Conservation (phyloP, 2,888 invertebrate genomes). For the Drosophila rubida region DNA sequence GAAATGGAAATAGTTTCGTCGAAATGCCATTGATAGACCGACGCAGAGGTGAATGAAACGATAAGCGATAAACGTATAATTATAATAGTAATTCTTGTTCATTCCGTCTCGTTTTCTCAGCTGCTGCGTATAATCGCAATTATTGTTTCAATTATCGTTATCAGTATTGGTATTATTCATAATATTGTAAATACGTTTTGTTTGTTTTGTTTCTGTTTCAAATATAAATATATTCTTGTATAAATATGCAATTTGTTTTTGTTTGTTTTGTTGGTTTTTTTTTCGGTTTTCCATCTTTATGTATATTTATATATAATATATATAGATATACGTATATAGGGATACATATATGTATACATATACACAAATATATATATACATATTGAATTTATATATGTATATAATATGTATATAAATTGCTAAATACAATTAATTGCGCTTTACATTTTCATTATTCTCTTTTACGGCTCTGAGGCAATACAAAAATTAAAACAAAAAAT, state of each 20-base stretch:
- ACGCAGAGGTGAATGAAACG: neutral
- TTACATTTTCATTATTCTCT: constrained; percentile 55
- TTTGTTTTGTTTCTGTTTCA: constrained; percentile 47
- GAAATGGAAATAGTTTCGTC: constrained; percentile 9
- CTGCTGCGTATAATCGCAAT: constrained; percentile 38
- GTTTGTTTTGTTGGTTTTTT: constrained; percentile 25
- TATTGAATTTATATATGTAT: constrained; percentile 40
- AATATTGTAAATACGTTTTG: constrained; percentile 67
- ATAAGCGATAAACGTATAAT: constrained; percentile 19
- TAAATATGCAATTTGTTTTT: constrained; percentile 64
- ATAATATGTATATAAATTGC: constrained; percentile 72
- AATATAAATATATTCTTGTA: constrained; percentile 72
- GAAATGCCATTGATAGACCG: constrained; percentile 21
- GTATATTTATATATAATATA: constrained; percentile 54
- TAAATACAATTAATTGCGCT: constrained; percentile 78
- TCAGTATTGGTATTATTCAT: constrained; percentile 13
- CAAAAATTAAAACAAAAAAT: constrained; percentile 40
- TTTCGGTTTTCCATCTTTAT: constrained; percentile 42
- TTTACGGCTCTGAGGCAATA: constrained; percentile 68
- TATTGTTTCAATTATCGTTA: constrained; percentile 45
- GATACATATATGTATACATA: constrained; percentile 49
- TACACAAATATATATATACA: constrained; percentile 53
- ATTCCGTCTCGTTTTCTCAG: constrained; percentile 39
- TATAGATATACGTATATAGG: constrained; percentile 46
- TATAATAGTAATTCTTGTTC: constrained; percentile 21